Evolutionary conservation across 2,113 vertebrate genomes (phyloP).

Genomic region (Sinocyclocheilus rhinocerous): DNA sequence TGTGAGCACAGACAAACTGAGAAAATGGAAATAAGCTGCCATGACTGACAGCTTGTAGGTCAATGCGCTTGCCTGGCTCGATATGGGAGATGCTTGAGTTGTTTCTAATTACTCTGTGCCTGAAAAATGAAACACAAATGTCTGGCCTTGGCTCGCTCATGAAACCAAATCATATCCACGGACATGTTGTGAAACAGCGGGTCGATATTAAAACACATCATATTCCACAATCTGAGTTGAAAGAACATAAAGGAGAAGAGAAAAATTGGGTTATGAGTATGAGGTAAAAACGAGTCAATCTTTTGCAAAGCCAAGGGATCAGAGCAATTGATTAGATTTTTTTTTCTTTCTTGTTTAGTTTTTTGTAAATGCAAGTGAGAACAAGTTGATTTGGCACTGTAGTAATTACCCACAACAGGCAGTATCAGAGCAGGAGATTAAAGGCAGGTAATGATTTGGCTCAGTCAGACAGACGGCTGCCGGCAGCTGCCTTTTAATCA

Average conservation of each 20-base stretch:
- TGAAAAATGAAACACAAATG: constrained; percentile 37
- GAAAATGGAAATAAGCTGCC: not conserved
- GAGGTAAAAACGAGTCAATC: not conserved
- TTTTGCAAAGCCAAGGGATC: not conserved
- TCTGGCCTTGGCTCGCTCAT: not conserved
- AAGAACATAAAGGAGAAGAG: not conserved
- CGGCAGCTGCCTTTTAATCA: constrained; percentile 51
- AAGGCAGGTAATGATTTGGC: constrained; percentile 58
- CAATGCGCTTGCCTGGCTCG: not conserved
- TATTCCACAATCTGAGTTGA: not conserved
- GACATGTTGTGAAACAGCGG: not conserved
- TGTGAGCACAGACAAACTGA: not conserved
- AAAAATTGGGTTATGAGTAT: not conserved
- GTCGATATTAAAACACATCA: constrained; percentile 13
- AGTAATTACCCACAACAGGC: constrained; percentile 72
- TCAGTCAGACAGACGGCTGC: constrained; percentile 56
- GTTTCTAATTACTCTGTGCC: constrained; percentile 1
- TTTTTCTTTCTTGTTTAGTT: not conserved
- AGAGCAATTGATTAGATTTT: not conserved
- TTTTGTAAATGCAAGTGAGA: constrained; percentile 19
- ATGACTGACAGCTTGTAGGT: constrained; percentile 11
- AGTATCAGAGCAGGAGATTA: constrained; percentile 74
- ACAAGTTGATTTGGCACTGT: constrained; percentile 62
- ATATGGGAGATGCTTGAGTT: constrained; percentile 26
- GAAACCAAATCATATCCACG: not conserved